Percentiles rank a stretch among this genome's conserved stretches.
These are phyloP conservation scores for Scytalopus superciliaris DNA, from an alignment of 2,113 vertebrate genomes.

Conservation along the genomic window DNA sequence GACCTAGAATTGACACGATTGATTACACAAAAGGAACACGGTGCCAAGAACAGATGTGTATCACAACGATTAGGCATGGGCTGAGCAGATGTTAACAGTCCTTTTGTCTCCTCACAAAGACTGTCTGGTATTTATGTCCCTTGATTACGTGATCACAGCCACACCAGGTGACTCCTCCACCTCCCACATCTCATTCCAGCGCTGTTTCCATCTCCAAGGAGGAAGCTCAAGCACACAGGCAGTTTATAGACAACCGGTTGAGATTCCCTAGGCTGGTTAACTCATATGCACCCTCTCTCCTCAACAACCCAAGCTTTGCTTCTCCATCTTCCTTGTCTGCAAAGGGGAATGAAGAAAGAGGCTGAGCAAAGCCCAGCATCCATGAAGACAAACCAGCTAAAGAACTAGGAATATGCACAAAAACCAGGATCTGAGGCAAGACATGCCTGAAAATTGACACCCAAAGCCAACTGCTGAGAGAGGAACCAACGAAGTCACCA, in stretches of 20 bases:
- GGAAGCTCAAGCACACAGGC: not conserved
- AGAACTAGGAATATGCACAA: not conserved
- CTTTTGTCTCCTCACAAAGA: not conserved
- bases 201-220: not conserved
- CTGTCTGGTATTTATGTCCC: not conserved
- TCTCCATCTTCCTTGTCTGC: not conserved
- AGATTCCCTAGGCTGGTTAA: not conserved
- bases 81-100: not conserved
- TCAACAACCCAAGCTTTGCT: not conserved
- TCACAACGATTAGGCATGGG: not conserved
- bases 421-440: not conserved
- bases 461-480: not conserved
- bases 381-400: not conserved
- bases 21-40: not conserved
- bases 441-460: fast-evolving
- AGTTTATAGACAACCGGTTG: not conserved
- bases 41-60: fast-evolving
- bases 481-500: not conserved
- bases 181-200: not conserved
- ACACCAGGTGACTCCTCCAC: not conserved
- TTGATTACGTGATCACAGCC: not conserved
- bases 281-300: not conserved
- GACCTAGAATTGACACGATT: not conserved
- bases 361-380: not conserved
- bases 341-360: not conserved